Conservation (phyloP, 2,797 vertebrate genomes). For the Gymnothorax reevesii region DNA sequence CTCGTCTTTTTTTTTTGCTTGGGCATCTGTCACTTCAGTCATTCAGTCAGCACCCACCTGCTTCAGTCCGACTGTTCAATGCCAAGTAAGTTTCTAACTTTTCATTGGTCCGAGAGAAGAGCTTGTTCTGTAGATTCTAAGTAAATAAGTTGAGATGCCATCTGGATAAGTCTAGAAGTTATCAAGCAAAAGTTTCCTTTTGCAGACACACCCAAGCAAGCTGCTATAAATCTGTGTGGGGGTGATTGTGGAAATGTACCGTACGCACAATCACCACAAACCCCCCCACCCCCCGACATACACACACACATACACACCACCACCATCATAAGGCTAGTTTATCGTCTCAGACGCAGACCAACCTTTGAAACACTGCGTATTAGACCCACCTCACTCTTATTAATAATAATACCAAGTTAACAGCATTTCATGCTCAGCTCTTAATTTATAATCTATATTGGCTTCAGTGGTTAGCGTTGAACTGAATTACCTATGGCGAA, state of each 20-base stretch:
- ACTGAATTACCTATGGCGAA: neutral
- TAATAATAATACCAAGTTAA: neutral
- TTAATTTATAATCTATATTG: slow-evolving; percentile 1
- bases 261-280: slow-evolving; percentile 31
- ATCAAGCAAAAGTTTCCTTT: slow-evolving; percentile 14
- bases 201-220: slow-evolving; percentile 66
- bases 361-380: neutral
- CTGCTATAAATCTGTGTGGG: slow-evolving; percentile 73
- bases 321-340: no score
- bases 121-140: slow-evolving; percentile 44
- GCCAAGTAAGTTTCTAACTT: neutral
- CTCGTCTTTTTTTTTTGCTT: neutral
- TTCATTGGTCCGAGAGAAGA: slow-evolving; percentile 17
- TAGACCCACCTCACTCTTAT: neutral
- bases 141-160: slow-evolving; percentile 49
- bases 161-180: slow-evolving; percentile 39
- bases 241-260: slow-evolving; percentile 61
- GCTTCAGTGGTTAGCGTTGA: neutral
- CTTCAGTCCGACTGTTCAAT: neutral
- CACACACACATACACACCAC: no score
- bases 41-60: slow-evolving; percentile 31
- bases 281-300: slow-evolving; percentile 19
- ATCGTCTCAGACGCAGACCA: neutral
- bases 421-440: neutral
- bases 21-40: slow-evolving; percentile 31